Evolutionary conservation across 2,888 invertebrate species (phyloP), one percentile per base, ranked within the genome.

Genomic region (Lathronympha strigana): DNA sequence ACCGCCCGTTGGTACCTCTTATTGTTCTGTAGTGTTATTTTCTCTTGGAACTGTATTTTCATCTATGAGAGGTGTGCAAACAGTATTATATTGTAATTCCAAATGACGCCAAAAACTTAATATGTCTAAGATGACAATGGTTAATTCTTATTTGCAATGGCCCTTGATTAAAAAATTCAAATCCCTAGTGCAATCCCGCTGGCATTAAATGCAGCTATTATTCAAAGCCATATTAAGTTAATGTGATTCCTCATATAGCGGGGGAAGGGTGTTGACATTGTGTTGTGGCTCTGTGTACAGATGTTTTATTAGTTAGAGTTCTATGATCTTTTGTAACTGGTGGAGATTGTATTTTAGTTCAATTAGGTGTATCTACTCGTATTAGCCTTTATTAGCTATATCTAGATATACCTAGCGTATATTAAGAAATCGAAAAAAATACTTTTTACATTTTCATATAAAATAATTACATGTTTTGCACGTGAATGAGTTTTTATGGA

Each of bases 221-320:
- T 84, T 83, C 80, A 81, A 78, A 70, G 76, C 66, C 71, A 77
- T 82, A 83, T 82, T 83, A 82, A 78, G 73, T 78, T 84, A 84
- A 86, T 83, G 81, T 75, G 73, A 80, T 82, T 81, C 79, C 81
- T 80, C 83, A 82, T 78, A 76, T 74, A 69, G 66, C 76, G 63
- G 68, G 69, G 63, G 68, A 68, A 50, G 54, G 60, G 49, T 67
- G 54, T 70, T 63, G 73, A 64, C 63, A 67, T 62, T 58, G 67
- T 60, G 58, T 67, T 67, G 36, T 36, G 9, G 23, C 21, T 23
- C 25, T 25, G 21, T 25, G 38, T 54, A n/a, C 25, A 25, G 28
- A 28, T 51, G 43, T 33, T 51, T 33, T 33, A 51, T 33, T 51
- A 33, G 15, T 15, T 49, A 28, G 15, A n/a, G 5, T 23, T 23